Evolutionary conservation across 2,113 vertebrate genomes (phyloP).

Genomic region (Misgurnus mizolepis): DNA sequence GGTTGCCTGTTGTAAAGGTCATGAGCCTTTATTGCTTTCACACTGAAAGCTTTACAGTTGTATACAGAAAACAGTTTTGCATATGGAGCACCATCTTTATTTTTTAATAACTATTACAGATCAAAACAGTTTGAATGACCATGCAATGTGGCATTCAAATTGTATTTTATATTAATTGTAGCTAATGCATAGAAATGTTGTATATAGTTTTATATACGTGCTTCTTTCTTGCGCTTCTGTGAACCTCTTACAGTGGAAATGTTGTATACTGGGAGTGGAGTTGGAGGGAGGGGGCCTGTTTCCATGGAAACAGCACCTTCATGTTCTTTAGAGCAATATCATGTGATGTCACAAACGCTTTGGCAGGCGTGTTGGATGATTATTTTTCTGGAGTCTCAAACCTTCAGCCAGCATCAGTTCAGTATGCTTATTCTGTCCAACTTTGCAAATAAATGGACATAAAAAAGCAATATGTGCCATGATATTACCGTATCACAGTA

Average conservation of each 20-base stretch:
- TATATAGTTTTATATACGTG: not conserved
- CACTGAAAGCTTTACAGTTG: not conserved
- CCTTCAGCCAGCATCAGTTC: constrained; percentile 3
- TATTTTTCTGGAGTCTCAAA: not conserved
- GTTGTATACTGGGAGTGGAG: constrained; percentile 11
- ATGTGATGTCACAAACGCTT: constrained; percentile 28
- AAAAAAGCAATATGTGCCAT: not conserved
- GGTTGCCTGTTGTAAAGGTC: not conserved
- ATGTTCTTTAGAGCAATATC: constrained; percentile 20
- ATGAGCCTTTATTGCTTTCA: not conserved
- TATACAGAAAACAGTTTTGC: not conserved
- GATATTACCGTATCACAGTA: not conserved
- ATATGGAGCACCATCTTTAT: not conserved
- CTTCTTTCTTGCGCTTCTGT: not conserved
- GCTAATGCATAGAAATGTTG: not conserved
- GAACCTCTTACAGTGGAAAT: constrained; percentile 5
- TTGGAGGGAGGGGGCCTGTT: constrained; percentile 10
- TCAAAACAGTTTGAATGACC: not conserved
- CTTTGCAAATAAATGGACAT: not conserved
- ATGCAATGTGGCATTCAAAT: not conserved
- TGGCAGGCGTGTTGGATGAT: constrained; percentile 9
- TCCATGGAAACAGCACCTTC: constrained; percentile 46
- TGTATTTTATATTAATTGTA: not conserved
- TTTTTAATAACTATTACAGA: too few species aligned
- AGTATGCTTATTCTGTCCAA: constrained; percentile 1